phyloP scores from a whole-genome alignment of 2,113 vertebrate species.

The Serilophus lunatus region DNA sequence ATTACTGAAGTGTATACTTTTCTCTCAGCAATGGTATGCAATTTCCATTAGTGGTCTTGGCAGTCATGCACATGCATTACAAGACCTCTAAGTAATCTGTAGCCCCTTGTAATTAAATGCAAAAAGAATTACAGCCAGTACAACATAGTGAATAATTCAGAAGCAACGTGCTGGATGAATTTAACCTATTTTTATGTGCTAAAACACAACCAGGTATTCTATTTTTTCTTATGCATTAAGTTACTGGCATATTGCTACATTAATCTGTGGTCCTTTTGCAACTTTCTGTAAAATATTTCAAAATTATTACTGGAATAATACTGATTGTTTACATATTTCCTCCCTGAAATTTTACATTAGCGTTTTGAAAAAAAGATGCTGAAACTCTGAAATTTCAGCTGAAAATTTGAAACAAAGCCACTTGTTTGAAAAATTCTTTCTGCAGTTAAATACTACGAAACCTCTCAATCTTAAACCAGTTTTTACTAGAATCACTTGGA shows the following conservation, averaged over 20 bases:
- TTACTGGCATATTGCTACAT: not conserved
- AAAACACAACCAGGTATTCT: not conserved
- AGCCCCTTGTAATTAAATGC: constrained; percentile 58
- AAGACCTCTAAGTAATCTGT: constrained; percentile 57
- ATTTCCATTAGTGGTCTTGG: constrained; percentile 57
- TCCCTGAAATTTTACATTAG: not conserved
- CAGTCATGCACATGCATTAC: constrained; percentile 45
- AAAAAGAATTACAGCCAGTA: constrained; percentile 20
- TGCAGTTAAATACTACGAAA: not conserved
- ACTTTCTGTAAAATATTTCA: not conserved
- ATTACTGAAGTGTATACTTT: constrained; percentile 58
- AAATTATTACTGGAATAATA: not conserved
- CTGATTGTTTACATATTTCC: not conserved
- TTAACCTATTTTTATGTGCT: constrained; percentile 11
- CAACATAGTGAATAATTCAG: constrained; percentile 37
- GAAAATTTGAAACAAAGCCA: not conserved
- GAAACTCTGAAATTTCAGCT: not conserved
- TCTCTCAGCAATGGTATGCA: constrained; percentile 37
- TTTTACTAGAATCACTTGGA: not conserved
- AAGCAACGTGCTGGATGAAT: constrained; percentile 2
- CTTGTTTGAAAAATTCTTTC: not conserved
- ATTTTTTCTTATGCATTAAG: not conserved
- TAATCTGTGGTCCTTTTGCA: not conserved
- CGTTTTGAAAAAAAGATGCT: not conserved
- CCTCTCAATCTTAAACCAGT: not conserved